Conservation (phyloP, 2,113 vertebrate species). For the Okapia johnstoni region DNA sequence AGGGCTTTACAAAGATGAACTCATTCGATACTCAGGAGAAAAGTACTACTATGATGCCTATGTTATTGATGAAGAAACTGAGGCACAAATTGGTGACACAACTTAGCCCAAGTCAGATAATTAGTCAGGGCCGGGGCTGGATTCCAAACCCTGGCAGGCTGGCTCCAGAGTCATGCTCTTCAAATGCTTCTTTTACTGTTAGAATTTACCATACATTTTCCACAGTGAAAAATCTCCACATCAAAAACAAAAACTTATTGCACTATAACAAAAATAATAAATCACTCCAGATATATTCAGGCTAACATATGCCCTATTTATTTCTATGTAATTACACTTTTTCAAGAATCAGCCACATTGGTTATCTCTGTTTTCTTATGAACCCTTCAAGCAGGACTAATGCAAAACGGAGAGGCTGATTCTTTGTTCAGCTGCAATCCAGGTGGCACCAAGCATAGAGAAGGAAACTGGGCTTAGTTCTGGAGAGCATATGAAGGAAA, state of each 20-base stretch:
- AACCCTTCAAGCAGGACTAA: slow-evolving; percentile 61
- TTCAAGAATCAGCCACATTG: slow-evolving; percentile 60
- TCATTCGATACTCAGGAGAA: neutral
- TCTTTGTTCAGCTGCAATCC: slow-evolving; percentile 38
- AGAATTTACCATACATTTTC: slow-evolving; percentile 15
- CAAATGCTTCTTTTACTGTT: slow-evolving; percentile 8
- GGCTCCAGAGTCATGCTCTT: neutral
- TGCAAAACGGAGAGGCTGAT: slow-evolving; percentile 31
- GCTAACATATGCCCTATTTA: slow-evolving; percentile 64
- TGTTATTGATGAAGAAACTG: neutral
- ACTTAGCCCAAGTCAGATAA: neutral
- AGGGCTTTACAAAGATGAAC: neutral
- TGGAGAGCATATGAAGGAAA: neutral
- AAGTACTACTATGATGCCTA: neutral
- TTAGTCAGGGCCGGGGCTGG: too few relatives aligned
- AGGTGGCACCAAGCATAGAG: slow-evolving; percentile 3
- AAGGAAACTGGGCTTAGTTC: neutral
- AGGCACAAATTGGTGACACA: neutral
- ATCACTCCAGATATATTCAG: slow-evolving; percentile 61
- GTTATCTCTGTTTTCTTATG: slow-evolving; percentile 70
- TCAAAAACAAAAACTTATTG: slow-evolving; percentile 24
- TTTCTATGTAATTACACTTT: slow-evolving; percentile 71
- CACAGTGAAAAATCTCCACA: slow-evolving; percentile 17
- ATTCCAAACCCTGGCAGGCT: neutral
- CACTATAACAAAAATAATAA: slow-evolving; percentile 58